Evolutionary conservation across 2,888 invertebrate genomes (phyloP), one percentile per base, ranked within the genome.

Genomic region (Eupithecia pulchellata): DNA sequence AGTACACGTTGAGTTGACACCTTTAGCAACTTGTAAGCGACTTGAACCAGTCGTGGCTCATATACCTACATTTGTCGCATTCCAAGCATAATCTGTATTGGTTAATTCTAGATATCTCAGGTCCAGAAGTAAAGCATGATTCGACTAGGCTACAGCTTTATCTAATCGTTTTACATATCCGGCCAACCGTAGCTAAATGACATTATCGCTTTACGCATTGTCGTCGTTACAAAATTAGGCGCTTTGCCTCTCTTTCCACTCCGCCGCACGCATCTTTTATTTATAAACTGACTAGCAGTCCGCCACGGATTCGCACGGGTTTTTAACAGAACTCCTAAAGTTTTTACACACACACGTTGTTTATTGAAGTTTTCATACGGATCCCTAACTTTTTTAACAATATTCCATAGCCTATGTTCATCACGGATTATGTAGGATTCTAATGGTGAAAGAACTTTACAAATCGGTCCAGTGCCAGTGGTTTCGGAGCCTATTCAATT

Each of bases 1-100:
- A n/a, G 30, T 39, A 66, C 63, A 63, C 42, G 69, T 66, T 67
- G 69, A 67, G 64, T 66, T 67, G 64, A 73, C 72, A 73, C 69
- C 72, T 69, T 64, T 42, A 34, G 61, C 60, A 34, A 60, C 34
- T 36, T 25, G 34, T 34, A 29, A 30, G 9, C 32, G 52, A 25
- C 25, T 20, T 8, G 8, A 42, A 47, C 42, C n/a, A 25, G 52
- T 20, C 42, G 8, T 47, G 52, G 25, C 52, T 25, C 52, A 52
- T 25, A 52, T 52, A n/a, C n/a, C n/a, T n/a, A n/a, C n/a, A n/a
- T 57, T 57, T 17, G 29, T 17, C 27, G 29, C 20, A 57, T 57
- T 47, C 20, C 20, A 47, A 29, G 29, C 11, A 52, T 52, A 52
- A 52, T 25, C 52, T 25, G 20, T 9, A 25, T 25, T 52, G 11